Percentiles rank a stretch among this genome's conserved stretches.
Conservation (phyloP, 2,113 vertebrate genomes). For the Oncorhynchus clarkii region DNA sequence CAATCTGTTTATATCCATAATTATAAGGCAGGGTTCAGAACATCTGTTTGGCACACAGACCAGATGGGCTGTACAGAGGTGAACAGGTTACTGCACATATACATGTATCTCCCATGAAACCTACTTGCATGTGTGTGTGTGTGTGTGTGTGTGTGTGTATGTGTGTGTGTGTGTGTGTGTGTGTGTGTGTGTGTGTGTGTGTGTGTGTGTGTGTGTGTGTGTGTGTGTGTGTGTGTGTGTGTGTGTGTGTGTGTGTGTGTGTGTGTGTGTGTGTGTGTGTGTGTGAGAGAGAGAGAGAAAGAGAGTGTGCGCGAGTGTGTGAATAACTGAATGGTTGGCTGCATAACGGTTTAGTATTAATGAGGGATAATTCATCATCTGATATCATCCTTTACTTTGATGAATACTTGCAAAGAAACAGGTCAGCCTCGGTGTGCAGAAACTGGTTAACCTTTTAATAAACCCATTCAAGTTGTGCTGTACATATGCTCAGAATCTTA, state of each 20-base stretch:
- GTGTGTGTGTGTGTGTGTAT: neutral
- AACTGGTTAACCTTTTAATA: slow-evolving; percentile 55
- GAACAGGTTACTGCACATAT: slow-evolving; percentile 11
- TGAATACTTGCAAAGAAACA: slow-evolving; percentile 68
- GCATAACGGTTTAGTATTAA: slow-evolving; percentile 64
- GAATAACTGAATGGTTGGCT: neutral
- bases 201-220: neutral
- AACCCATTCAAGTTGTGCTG: neutral
- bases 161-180: neutral
- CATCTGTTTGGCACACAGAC: slow-evolving; percentile 51
- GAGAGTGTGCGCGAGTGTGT: neutral
- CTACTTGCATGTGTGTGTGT: neutral
- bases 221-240: neutral
- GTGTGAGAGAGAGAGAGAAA: no score
- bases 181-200: neutral
- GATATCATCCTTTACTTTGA: slow-evolving; percentile 69
- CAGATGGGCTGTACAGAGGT: slow-evolving; percentile 26
- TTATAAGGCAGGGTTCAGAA: slow-evolving; percentile 57
- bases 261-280: neutral
- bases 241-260: neutral
- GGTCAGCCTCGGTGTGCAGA: slow-evolving; percentile 22
- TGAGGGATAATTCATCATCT: slow-evolving; percentile 64
- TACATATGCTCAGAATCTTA: no score
- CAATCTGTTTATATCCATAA: slow-evolving; percentile 71
- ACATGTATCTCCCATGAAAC: slow-evolving; percentile 6